phyloP scores from a whole-genome alignment of 2,888 invertebrate species.

The Desoria tigrina region DNA sequence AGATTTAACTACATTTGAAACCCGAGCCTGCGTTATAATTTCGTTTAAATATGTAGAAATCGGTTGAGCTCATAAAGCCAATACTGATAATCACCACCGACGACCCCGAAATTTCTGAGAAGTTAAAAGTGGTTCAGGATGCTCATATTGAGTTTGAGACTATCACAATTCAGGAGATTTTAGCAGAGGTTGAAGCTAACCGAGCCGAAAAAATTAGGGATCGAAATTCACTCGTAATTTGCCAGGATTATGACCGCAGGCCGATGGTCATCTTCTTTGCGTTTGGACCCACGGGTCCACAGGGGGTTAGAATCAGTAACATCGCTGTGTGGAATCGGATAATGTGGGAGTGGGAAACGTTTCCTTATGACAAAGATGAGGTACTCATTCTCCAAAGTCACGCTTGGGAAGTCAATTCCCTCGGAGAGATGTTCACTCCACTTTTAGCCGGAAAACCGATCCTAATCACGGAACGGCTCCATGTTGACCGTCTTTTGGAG shows the following conservation, averaged over 20 bases:
- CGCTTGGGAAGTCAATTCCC: conserved; percentile 84
- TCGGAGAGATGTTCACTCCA: conserved; percentile 84
- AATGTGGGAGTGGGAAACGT: conserved; percentile 80
- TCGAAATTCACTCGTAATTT: not conserved
- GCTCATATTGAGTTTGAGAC: no score
- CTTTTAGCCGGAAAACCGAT: conserved; percentile 72
- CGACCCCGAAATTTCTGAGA: no score
- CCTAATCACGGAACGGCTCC: conserved; percentile 60
- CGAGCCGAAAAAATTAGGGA: no score
- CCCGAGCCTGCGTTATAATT: no score
- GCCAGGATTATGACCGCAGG: not conserved
- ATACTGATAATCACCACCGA: no score
- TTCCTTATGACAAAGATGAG: conserved; percentile 71
- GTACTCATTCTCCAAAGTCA: conserved; percentile 82
- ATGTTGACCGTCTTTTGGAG: conserved; percentile 5
- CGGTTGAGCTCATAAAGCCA: no score
- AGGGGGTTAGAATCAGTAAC: conserved; percentile 55
- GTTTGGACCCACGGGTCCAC: not conserved
- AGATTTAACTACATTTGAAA: no score
- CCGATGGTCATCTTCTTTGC: not conserved
- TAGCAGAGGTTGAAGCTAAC: no score
- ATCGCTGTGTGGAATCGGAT: conserved; percentile 74
- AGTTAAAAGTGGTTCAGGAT: no score
- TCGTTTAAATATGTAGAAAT: no score
- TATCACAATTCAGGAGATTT: no score